A percentile compares a stretch with the other conserved stretches of the same genome.
phyloP scores from a whole-genome alignment of 2,888 invertebrate species.

The Neoaliturus tenellus region DNA sequence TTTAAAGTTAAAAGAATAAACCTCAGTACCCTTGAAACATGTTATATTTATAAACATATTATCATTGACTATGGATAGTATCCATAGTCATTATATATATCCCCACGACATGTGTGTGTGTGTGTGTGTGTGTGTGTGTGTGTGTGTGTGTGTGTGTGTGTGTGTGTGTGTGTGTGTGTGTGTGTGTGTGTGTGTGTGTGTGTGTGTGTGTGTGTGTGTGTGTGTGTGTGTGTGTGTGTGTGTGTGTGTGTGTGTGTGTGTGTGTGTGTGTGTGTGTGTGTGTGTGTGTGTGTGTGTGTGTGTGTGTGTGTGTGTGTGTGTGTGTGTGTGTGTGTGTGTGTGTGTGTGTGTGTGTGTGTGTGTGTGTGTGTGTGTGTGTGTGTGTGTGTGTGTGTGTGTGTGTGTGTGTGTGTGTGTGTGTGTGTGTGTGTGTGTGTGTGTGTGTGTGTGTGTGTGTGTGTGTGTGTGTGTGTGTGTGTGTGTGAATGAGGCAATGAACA shows the following conservation, averaged over 20 bases:
- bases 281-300: conserved; percentile 18
- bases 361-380: conserved; percentile 22
- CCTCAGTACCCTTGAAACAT: no score
- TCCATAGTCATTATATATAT: no score
- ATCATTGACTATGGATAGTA: no score
- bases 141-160: no score
- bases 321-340: conserved; percentile 29
- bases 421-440: conserved; percentile 29
- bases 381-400: conserved; percentile 17
- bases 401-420: conserved; percentile 18
- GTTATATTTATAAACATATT: no score
- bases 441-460: conserved; percentile 29
- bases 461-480: conserved; percentile 29
- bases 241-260: conserved; percentile 44
- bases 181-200: no score
- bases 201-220: conserved; percentile 26
- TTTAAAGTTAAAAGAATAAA: no score
- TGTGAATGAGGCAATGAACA: no score
- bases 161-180: no score
- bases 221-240: conserved; percentile 48
- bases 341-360: conserved; percentile 29
- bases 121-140: no score
- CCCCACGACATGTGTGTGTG: no score
- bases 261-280: conserved; percentile 37
- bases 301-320: conserved; percentile 29